Conservation (phyloP, 2,797 vertebrate genomes). For the Loris lydekkerianus region DNA sequence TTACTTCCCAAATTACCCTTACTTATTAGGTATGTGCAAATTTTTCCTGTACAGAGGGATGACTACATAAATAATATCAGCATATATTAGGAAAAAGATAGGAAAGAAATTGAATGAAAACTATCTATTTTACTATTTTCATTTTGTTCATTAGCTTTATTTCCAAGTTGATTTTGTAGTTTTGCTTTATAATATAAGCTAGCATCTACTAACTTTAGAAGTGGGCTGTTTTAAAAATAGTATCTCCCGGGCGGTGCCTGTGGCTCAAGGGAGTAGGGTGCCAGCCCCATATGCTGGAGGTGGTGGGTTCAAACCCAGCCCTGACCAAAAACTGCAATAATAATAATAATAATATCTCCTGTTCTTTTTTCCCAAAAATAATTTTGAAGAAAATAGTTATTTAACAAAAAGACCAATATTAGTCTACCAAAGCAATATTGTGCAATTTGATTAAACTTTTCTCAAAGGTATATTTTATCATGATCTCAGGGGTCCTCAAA, state of each 20-base stretch:
- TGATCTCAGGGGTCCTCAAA: background rate
- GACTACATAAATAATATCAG: background rate
- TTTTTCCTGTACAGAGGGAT: background rate
- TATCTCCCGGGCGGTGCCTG: background rate
- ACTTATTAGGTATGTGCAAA: background rate
- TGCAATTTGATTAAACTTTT: background rate
- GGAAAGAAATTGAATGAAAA: constrained; percentile 5
- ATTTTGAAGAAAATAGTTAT: background rate
- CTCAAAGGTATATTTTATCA: background rate
- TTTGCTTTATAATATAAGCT: background rate
- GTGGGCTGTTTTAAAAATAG: background rate
- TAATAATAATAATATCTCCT: background rate
- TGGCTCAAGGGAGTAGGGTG: too few relatives aligned
- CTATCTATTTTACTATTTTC: background rate
- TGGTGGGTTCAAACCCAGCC: too few relatives aligned
- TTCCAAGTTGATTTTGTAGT: constrained; percentile 1
- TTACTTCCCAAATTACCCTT: background rate
- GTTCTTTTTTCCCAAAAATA: background rate
- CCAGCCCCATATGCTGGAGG: too few relatives aligned
- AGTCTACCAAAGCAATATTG: background rate
- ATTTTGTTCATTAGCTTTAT: background rate
- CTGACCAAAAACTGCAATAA: too few relatives aligned
- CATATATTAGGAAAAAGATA: background rate
- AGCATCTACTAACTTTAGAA: background rate
- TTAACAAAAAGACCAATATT: background rate